Conservation (phyloP, 2,113 vertebrate species). For the Syngnathus typhle region DNA sequence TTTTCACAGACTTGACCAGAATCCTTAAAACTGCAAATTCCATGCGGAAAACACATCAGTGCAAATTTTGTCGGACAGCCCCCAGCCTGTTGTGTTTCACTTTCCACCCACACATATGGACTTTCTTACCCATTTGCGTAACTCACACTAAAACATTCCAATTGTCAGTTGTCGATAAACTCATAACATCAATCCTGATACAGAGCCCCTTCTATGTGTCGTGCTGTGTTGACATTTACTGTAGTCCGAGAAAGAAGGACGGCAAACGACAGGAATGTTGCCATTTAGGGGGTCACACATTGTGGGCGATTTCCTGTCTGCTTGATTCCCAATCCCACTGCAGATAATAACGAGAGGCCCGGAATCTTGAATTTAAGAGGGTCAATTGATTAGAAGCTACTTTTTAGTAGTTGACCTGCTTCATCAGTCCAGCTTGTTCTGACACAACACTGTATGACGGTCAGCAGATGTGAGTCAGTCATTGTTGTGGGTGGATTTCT, state of each 20-base stretch:
- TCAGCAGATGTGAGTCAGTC: conserved; percentile 48
- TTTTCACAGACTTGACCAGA: conserved; percentile 36
- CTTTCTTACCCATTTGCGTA: conserved; percentile 10
- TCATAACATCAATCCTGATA: neutral
- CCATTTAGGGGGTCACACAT: neutral
- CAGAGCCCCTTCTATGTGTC: neutral
- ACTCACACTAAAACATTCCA: conserved; percentile 1
- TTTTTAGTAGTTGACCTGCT: conserved; percentile 30
- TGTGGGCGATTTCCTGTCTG: conserved; percentile 24
- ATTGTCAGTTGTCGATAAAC: neutral
- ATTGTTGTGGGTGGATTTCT: conserved; percentile 50
- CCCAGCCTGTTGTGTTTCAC: conserved; percentile 19
- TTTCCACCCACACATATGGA: neutral
- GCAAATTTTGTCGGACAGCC: conserved; percentile 26
- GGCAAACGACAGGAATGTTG: too few species aligned
- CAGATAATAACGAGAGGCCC: conserved; percentile 45
- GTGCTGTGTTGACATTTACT: neutral
- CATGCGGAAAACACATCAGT: conserved; percentile 64
- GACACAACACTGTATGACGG: conserved; percentile 15
- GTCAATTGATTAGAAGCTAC: conserved; percentile 27
- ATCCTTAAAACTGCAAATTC: conserved; percentile 43
- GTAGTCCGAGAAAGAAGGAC: conserved; percentile 5
- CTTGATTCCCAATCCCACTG: neutral
- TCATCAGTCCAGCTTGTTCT: conserved; percentile 24
- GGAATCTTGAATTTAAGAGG: conserved; percentile 40